phyloP scores from a whole-genome alignment of 2,797 vertebrate genomes.

The Melanotaenia trifasciata region DNA sequence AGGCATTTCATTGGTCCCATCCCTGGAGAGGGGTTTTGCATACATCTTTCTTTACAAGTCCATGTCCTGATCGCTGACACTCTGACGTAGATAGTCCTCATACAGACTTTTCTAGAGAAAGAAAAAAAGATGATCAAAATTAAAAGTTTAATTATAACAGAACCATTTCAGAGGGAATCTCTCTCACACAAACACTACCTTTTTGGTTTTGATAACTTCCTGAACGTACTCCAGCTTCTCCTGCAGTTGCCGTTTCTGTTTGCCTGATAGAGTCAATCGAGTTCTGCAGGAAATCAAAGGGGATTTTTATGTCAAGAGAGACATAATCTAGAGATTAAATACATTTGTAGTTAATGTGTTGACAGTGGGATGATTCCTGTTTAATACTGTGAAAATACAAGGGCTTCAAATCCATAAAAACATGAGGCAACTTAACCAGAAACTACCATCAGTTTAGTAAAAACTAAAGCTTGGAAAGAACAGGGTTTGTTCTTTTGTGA shows the following conservation, averaged over 20 bases:
- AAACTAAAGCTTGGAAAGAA: not conserved
- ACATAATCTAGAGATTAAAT: not conserved
- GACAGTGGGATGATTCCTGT: not conserved
- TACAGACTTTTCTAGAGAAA: conserved; percentile 84
- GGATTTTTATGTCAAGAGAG: too few relatives aligned
- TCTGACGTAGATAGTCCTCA: conserved; percentile 88
- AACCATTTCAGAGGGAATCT: not conserved
- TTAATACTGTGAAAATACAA: not conserved
- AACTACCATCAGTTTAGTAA: not conserved
- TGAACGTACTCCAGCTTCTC: conserved; percentile 85
- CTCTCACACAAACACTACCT: conserved; percentile 71
- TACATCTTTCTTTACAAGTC: conserved; percentile 47
- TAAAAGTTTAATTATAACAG: not conserved
- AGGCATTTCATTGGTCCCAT: conserved; percentile 23
- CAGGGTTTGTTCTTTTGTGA: too few relatives aligned
- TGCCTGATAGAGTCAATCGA: conserved; percentile 80
- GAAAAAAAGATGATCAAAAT: conserved; percentile 9
- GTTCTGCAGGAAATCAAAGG: conserved; percentile 70
- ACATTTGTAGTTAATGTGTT: not conserved
- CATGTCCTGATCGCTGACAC: conserved; percentile 88
- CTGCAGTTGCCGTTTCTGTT: conserved; percentile 86
- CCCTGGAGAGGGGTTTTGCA: conserved; percentile 3
- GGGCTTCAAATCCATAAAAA: not conserved
- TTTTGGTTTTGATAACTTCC: conserved; percentile 85
- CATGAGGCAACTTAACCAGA: too few relatives aligned